Percentiles rank a stretch among this genome's conserved stretches.
Conservation (phyloP, 2,797 vertebrate species). For the Anas acuta region DNA sequence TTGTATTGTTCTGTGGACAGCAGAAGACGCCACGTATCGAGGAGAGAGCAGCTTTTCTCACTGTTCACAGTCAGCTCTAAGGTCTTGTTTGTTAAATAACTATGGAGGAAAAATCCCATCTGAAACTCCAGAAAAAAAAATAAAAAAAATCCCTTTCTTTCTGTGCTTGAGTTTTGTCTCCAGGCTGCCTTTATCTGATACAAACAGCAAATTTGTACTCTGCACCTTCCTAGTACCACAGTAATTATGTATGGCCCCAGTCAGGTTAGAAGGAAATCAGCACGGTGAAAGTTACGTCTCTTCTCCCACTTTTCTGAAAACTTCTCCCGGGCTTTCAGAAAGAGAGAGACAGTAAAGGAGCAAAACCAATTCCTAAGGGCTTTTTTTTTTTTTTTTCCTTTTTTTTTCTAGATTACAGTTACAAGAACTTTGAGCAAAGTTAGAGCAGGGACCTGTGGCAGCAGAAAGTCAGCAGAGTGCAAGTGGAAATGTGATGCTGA, state of each 20-base stretch:
- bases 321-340: not conserved
- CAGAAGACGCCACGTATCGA: not conserved
- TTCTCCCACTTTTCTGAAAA: not conserved
- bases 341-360: not conserved
- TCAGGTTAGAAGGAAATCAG: not conserved
- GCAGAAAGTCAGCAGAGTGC: not conserved
- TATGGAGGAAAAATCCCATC: not conserved
- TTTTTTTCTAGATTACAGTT: not conserved
- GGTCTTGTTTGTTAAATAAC: not conserved
- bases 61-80: not conserved
- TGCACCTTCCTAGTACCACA: not conserved
- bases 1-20: constrained; percentile 17
- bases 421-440: not conserved
- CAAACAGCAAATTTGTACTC: not conserved
- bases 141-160: not conserved
- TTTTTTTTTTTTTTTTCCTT: not conserved
- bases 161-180: not conserved
- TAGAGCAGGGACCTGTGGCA: not conserved
- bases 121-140: not conserved
- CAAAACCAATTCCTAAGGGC: not conserved
- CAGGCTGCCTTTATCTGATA: not conserved
- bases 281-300: not conserved
- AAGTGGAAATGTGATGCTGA: not conserved
- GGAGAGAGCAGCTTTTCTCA: not conserved
- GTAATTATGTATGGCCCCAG: not conserved